Conservation (phyloP, 2,797 vertebrate species). For the Sylvia borin region DNA sequence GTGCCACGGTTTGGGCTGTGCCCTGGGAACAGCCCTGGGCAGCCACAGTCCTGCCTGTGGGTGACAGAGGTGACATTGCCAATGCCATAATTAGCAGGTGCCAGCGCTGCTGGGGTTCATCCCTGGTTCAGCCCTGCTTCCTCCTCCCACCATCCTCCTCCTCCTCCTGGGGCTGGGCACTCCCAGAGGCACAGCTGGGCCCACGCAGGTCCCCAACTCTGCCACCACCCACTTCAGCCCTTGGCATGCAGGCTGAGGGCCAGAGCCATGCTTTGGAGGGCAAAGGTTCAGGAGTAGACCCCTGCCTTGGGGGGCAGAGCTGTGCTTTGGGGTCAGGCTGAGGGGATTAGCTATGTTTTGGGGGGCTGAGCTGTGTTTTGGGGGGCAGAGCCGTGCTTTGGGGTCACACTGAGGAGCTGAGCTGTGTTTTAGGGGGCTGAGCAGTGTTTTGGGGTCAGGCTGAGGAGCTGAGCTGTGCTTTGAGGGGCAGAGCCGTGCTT, state of each 20-base stretch:
- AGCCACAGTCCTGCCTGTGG: neutral
- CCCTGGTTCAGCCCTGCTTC: neutral
- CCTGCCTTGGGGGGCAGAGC: too few relatives aligned
- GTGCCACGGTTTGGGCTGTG: neutral
- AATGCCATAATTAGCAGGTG: fast-evolving
- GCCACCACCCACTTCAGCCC: neutral
- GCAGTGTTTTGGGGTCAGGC: neutral
- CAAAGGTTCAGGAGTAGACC: neutral
- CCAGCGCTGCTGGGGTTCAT: fast-evolving
- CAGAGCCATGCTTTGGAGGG: neutral
- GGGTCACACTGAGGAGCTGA: neutral
- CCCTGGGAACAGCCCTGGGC: neutral
- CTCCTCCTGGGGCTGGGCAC: neutral
- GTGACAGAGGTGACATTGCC: neutral
- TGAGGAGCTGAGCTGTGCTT: neutral
- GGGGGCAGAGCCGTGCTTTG: neutral
- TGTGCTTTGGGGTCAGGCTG: too few relatives aligned
- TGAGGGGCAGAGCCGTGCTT: neutral
- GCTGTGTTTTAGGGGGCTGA: fast-evolving
- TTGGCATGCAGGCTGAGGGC: fast-evolving
- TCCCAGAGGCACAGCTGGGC: neutral
- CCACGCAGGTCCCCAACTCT: fast-evolving
- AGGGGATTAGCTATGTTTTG: too few relatives aligned
- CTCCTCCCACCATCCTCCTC: neutral
- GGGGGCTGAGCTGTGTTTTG: neutral